Base-by-base conservation (phyloP, 2,113 vertebrate species). In the Lagopus leucura region DNA sequence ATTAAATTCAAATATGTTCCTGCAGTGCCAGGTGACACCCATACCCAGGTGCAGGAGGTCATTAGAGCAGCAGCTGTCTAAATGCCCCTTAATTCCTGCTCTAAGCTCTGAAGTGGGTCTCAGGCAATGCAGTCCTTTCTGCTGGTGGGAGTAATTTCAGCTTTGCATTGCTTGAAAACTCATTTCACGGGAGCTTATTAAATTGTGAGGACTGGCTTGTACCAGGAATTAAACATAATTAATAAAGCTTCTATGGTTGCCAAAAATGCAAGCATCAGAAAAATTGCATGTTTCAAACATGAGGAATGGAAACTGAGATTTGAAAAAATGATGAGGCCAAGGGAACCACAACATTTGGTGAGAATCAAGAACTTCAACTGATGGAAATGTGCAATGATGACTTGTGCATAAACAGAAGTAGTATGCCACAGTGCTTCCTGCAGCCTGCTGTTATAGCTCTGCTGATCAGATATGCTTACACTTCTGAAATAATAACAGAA, bases 401-500 rank as follows among this genome's bases (percentile, higher is more conserved):
- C 38, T 61, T 82, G 11, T 50, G 55, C 50, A 77, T 82, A 55
- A 80, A 73, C 52, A 82, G 70, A 66, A 20, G 34, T 21, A 90
- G 27, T 40, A 22, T 84, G 36, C 52, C 43, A 85, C 17, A 88
- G 42, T 52, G 1, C 61, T 45, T 82, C 7, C 38, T 64, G 55
- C 48, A 40, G 61, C 30, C 63, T 66, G n/a, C 25, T 92, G 14
- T 48, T 75, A 54, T 69, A 45, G 18, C 80, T 78, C 9, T 82
- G 3, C 32, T 63, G 38, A 30, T 89, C 70, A 80, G 50, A 50
- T 28, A 20, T 34, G 20, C 43, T 89, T 78, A 36, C 30, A 22
- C 75, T 89, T 90, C 58, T 71, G 36, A 82, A 92, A 58, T 40
- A 5, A 80, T 57, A 79, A 91, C 16, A 69, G 76, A 85, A 89